Base-by-base conservation (phyloP, 2,888 invertebrate species). In the Strigamia transsilvanica region DNA sequence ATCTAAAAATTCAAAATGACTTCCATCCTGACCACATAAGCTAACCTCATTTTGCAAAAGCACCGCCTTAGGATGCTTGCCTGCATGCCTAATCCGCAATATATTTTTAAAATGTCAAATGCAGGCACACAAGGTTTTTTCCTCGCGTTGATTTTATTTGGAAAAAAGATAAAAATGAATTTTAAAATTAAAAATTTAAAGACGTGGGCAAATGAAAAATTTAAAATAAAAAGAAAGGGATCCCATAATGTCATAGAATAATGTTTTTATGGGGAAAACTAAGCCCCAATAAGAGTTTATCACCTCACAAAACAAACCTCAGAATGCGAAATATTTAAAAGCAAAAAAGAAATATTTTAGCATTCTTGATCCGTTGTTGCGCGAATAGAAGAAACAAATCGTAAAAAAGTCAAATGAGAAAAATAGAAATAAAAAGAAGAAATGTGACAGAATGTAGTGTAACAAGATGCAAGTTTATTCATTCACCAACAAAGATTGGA, bases 401-500 rank as follows among this genome's bases (percentile, higher is more conserved):
- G 38, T 38, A 38, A 38, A 38, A 51, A 51, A 18, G 51, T 51
- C 51, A 18, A 51, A 18, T 51, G n/a, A 18, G 15, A 13, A 13
- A 13, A 51, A 51, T 18, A 51, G 51, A 51, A 51, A 51, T 15
- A 10, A 18, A 51, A 51, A 51, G 15, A 15, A 18, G 51, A 51
- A 18, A 51, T 18, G 12, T 51, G 51, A 18, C 6, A 10, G n/a
- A 51, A 18, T 51, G 51, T 7, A 38, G 10, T 6, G 38, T 6
- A 46, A n/a, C n/a, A 46, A 46, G n/a, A 46, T 46, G n/a, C 46
- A n/a, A 46, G 15, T 46, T 46, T 46, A 46, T 46, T 46, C 46
- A 46, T 46, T 46, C 46, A n/a, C 46, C 46, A n/a, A 46, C 61
- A 61, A 61, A 61, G 61, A 61, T 61, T 61, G 61, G 61, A 61